Percentiles rank a stretch among this genome's conserved stretches.
Conservation (phyloP, 2,888 invertebrate species). For the Dinocampus coccinellae region DNA sequence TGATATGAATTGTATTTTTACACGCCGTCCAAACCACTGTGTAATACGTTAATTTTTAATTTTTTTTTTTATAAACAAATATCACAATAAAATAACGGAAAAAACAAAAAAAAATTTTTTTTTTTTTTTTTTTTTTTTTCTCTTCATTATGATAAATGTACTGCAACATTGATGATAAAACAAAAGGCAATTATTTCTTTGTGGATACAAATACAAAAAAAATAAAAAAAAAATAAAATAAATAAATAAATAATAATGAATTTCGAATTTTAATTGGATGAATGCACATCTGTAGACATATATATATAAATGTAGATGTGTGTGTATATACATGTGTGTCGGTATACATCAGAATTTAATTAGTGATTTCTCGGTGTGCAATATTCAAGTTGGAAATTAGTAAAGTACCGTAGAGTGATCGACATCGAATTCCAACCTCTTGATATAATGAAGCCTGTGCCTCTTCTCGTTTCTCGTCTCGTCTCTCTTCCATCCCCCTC, state of each 20-base stretch:
- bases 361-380: slow-evolving; percentile 32
- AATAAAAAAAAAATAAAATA: too few relatives aligned
- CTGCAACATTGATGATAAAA: too few relatives aligned
- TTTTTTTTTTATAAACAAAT: not conserved
- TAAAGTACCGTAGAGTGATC: slow-evolving; percentile 36
- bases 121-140: not conserved
- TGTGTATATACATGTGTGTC: not conserved
- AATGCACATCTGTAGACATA: not conserved
- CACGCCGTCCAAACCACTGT: not conserved
- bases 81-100: not conserved
- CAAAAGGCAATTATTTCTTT: too few relatives aligned
- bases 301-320: not conserved
- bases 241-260: slow-evolving; percentile 1
- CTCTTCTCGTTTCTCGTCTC: not conserved
- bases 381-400: slow-evolving; percentile 36
- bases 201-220: too few relatives aligned
- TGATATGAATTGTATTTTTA: not conserved
- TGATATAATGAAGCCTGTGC: slow-evolving; percentile 48
- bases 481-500: not conserved
- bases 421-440: slow-evolving; percentile 38
- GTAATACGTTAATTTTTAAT: not conserved
- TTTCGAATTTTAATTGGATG: not conserved
- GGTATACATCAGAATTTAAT: slow-evolving; percentile 18
- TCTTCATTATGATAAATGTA: too few relatives aligned
- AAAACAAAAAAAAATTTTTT: not conserved